These are phyloP conservation scores for Stomatorhinus ivindoensis DNA, from an alignment of 2,113 vertebrate species.

Conservation along the genomic window DNA sequence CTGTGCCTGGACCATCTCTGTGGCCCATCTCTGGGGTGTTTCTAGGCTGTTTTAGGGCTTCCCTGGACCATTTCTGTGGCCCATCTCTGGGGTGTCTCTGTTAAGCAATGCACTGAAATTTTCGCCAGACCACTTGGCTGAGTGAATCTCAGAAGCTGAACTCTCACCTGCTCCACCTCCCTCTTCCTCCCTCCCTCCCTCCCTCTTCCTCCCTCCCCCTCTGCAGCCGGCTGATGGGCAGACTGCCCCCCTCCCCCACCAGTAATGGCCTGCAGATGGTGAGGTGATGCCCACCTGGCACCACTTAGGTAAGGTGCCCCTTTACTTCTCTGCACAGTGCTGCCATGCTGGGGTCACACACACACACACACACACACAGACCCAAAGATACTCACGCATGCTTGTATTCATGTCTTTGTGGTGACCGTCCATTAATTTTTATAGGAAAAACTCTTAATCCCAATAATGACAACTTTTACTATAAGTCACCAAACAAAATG, in stretches of 20 bases:
- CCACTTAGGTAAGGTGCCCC: too few species aligned
- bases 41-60: background rate
- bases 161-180: background rate
- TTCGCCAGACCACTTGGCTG: background rate
- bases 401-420: background rate
- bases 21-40: background rate
- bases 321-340: background rate
- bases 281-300: background rate
- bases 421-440: background rate
- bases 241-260: background rate
- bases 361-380: background rate
- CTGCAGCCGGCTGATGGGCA: background rate
- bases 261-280: conserved; percentile 1
- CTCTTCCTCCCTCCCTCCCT: background rate
- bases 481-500: background rate
- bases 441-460: background rate
- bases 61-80: background rate
- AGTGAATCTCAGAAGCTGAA: background rate
- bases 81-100: background rate
- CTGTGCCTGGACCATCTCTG: background rate
- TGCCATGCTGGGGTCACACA: background rate
- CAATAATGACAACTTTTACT: background rate
- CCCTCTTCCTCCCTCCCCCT: background rate
- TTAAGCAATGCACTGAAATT: background rate
- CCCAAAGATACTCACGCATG: background rate